These are phyloP conservation scores for Rhagoletis zephyria DNA, from an alignment of 1,140 invertebrate species.

Conservation along the genomic window DNA sequence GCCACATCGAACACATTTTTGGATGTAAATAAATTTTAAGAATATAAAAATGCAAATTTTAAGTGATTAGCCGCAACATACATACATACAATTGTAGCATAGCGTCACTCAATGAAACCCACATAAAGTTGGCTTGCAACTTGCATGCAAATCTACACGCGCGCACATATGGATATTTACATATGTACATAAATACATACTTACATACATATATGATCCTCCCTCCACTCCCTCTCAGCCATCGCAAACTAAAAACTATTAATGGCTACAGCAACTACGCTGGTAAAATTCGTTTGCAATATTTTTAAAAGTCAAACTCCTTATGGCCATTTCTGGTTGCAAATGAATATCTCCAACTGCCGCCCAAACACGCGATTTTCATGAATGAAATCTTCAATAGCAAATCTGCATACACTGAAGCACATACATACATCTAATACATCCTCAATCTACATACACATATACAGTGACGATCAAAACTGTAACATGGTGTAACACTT, in stretches of 20 bases:
- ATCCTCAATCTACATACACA: slow-evolving; percentile 2
- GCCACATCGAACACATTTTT: not conserved
- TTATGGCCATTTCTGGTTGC: slow-evolving; percentile 2
- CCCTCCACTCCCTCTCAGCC: too few relatives aligned
- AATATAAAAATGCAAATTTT: slow-evolving; percentile 5
- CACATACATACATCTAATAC: not conserved
- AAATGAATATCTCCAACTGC: not conserved
- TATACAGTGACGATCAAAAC: too few relatives aligned
- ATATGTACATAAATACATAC: too few relatives aligned
- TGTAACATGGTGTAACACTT: too few relatives aligned
- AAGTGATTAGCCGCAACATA: not conserved
- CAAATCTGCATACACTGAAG: not conserved
- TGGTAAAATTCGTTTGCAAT: too few relatives aligned
- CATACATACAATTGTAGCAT: not conserved
- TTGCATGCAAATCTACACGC: not conserved
- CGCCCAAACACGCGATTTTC: slow-evolving; percentile 24
- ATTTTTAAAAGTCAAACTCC: not conserved
- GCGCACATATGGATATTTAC: not conserved
- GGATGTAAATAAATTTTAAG: not conserved
- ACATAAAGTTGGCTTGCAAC: not conserved
- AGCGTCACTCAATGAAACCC: slow-evolving; percentile 8
- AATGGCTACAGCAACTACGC: too few relatives aligned
- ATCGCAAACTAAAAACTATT: too few relatives aligned
- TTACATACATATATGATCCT: too few relatives aligned
- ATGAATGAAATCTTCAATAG: slow-evolving; percentile 16